Evolutionary conservation across 2,113 vertebrate species (phyloP).

Genomic region (Dasyurus viverrinus): DNA sequence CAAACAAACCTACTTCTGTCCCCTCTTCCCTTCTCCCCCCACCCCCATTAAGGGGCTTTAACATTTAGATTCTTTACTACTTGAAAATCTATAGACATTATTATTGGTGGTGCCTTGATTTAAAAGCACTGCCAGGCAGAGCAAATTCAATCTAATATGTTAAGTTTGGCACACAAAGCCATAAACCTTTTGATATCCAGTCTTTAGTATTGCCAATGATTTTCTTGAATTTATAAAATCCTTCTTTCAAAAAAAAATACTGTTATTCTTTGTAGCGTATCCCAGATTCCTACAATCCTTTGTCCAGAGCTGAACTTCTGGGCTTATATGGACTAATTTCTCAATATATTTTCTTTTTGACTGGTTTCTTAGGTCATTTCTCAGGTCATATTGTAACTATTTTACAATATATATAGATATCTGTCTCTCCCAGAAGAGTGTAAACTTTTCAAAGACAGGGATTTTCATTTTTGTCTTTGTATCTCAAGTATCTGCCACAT

Average conservation of each 20-base stretch:
- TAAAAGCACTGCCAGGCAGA: background rate
- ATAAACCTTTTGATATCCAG: slow-evolving; percentile 25
- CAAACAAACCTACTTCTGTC: slow-evolving; percentile 5
- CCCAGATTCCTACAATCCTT: background rate
- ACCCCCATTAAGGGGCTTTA: background rate
- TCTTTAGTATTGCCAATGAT: slow-evolving; percentile 14
- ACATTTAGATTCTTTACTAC: slow-evolving; percentile 60
- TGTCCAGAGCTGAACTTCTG: background rate
- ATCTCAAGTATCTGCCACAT: background rate
- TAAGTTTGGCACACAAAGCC: background rate
- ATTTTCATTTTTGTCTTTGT: background rate
- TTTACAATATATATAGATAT: background rate
- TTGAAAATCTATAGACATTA: slow-evolving; percentile 49
- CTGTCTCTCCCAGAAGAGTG: background rate
- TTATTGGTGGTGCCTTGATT: background rate
- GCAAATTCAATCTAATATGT: slow-evolving; percentile 13
- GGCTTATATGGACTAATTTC: background rate
- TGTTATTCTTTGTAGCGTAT: background rate
- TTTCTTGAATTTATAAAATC: background rate
- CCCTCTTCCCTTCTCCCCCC: background rate
- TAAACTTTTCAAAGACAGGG: background rate
- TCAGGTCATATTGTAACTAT: background rate
- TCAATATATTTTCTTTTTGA: background rate
- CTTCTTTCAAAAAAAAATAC: background rate
- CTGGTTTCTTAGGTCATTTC: background rate